Evolutionary conservation across 37 sponge, comb jelly and placozoan genomes (phyloP), one percentile per base, ranked within the genome.

Genomic region (Chondrosia reniformis): DNA sequence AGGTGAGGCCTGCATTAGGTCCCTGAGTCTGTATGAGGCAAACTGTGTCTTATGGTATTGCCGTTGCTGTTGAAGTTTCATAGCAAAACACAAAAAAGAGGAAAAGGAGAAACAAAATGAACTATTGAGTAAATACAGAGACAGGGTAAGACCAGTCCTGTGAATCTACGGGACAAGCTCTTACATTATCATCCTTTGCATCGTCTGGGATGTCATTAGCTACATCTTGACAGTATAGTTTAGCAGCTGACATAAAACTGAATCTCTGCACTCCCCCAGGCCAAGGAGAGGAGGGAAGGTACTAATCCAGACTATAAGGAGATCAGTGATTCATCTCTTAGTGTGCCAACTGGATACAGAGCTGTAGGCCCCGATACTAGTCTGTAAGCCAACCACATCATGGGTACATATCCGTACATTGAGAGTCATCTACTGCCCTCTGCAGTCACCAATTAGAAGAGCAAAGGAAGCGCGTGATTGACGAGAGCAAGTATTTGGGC

Each of bases 401-500:
- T n/a, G n/a, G n/a, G n/a, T n/a, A n/a, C n/a, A n/a, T n/a, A n/a
- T 8, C 6, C 5, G 76, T 66, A 33, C 77, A 49, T 79, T 80
- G 61, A 72, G 86, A 46, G n/a, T n/a, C 19, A 32, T 21, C 39
- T 66, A 38, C 25, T 30, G 32, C 33, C 27, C 33, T 34, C 15
- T 79, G 45, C 55, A 93, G 87, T 3, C 38, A 55, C 28, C 30
- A 75, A 8, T 72, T 76, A 32, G 95, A 69, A 21, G 91, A 90
- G 72, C 77, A 55, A 19, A 81, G 96, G 38, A 92, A 85, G 45
- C 86, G 90, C 62, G 92, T 76, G 4, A 98, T 98, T 49, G 84
- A 90, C 46, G 99, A 98, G 73, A 90, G 91, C 63, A 98, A 98
- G 62, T 98, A 86, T 45, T 79, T 98, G 15, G 99, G 99, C 32